Evolutionary conservation across 2,113 vertebrate genomes (phyloP).

Genomic region (Notarius lentiginosus): DNA sequence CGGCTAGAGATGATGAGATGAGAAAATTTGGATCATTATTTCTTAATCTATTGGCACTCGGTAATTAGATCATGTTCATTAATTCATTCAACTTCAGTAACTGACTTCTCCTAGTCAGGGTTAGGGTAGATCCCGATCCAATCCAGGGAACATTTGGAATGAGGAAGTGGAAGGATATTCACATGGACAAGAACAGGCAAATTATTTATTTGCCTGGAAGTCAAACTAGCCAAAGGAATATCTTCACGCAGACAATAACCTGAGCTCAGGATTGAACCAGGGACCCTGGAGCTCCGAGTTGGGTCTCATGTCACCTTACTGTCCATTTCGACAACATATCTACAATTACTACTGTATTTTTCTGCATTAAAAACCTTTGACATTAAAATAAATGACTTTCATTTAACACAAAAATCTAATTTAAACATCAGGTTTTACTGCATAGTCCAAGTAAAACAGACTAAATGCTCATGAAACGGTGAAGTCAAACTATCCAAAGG

Average conservation of each 20-base stretch:
- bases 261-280: too few relatives aligned
- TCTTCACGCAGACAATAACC: too few relatives aligned
- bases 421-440: too few relatives aligned
- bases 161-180: too few relatives aligned
- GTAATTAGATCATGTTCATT: neutral
- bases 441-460: neutral
- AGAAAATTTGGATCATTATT: neutral
- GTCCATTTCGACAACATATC: neutral
- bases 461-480: neutral
- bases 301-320: neutral
- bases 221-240: too few relatives aligned
- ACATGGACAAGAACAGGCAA: too few relatives aligned
- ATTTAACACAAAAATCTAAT: too few relatives aligned
- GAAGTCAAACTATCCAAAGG: neutral
- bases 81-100: neutral
- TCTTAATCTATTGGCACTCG: neutral
- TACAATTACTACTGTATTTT: neutral
- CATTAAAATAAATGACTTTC: neutral
- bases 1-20: too few relatives aligned
- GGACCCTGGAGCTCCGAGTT: too few relatives aligned
- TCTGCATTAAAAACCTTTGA: neutral
- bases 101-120: neutral
- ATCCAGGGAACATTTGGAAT: neutral
- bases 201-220: too few relatives aligned
- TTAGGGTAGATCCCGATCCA: neutral